phyloP scores from a whole-genome alignment of 2,888 invertebrate genomes.

The Rugalucina vietnamica region DNA sequence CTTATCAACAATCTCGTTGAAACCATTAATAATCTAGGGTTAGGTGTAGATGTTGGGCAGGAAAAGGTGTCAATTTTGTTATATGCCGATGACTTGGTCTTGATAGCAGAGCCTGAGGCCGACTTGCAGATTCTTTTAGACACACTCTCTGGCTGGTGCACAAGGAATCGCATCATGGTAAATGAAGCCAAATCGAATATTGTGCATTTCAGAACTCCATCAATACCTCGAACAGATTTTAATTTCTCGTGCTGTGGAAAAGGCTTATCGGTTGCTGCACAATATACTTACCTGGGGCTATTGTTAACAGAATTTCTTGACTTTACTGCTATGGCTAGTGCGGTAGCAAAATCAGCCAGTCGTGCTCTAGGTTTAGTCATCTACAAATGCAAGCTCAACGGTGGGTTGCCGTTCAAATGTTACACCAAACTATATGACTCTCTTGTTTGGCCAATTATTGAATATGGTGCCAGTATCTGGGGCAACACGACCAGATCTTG shows the following conservation, averaged over 20 bases:
- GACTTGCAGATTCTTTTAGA: neutral
- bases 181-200: slow-evolving; percentile 24
- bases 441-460: slow-evolving; percentile 19
- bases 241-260: neutral
- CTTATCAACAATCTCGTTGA: slow-evolving; percentile 25
- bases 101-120: neutral
- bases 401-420: slow-evolving; percentile 10
- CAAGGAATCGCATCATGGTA: neutral
- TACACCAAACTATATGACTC: slow-evolving; percentile 21
- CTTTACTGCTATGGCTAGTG: slow-evolving; percentile 19
- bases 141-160: neutral
- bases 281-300: slow-evolving; percentile 24
- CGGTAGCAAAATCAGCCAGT: slow-evolving; percentile 26
- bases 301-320: slow-evolving; percentile 24
- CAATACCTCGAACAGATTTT: neutral
- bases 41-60: neutral
- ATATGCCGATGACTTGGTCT: neutral
- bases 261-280: neutral
- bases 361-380: neutral
- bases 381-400: neutral
- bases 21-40: neutral
- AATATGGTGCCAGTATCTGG: slow-evolving; percentile 23
- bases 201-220: slow-evolving; percentile 28
- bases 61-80: neutral
- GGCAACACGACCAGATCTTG: slow-evolving; percentile 1